phyloP scores from a whole-genome alignment of 2,888 invertebrate genomes.

The Parelbella ahira region DNA sequence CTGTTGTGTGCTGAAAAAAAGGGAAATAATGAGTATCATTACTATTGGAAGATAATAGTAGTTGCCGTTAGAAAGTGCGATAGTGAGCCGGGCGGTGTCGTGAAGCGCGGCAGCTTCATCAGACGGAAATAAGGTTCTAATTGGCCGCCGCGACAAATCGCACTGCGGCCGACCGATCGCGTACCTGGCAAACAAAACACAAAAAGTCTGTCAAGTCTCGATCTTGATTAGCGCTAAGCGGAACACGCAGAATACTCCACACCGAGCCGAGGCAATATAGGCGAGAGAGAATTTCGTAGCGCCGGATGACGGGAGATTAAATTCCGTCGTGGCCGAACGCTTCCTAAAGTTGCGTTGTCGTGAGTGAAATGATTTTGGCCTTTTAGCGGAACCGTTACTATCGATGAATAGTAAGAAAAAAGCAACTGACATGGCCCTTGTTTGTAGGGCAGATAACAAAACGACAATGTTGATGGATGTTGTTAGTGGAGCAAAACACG shows the following conservation, averaged over 20 bases:
- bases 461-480: not conserved
- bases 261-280: slow-evolving; percentile 1
- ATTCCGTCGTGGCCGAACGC: slow-evolving; percentile 11
- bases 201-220: slow-evolving; percentile 29
- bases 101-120: slow-evolving; percentile 29
- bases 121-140: slow-evolving; percentile 31
- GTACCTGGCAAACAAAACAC: slow-evolving; percentile 12
- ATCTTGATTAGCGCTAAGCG: slow-evolving; percentile 25
- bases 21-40: slow-evolving; percentile 34
- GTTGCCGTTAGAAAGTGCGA: slow-evolving; percentile 34
- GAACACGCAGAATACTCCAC: slow-evolving; percentile 16
- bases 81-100: slow-evolving; percentile 24
- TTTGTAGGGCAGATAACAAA: slow-evolving; percentile 27
- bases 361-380: slow-evolving; percentile 17
- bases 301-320: slow-evolving; percentile 14
- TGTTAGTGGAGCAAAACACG: too few relatives aligned
- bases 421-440: slow-evolving; percentile 26
- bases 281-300: slow-evolving; percentile 8
- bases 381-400: slow-evolving; percentile 29
- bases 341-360: slow-evolving; percentile 1
- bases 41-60: slow-evolving; percentile 32
- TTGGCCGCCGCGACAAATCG: slow-evolving; percentile 26
- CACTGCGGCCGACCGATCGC: slow-evolving; percentile 15
- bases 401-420: slow-evolving; percentile 24
- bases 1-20: slow-evolving; percentile 29